Base-by-base conservation (phyloP, 2,888 invertebrate species). In the Hypercompe scribonia region DNA sequence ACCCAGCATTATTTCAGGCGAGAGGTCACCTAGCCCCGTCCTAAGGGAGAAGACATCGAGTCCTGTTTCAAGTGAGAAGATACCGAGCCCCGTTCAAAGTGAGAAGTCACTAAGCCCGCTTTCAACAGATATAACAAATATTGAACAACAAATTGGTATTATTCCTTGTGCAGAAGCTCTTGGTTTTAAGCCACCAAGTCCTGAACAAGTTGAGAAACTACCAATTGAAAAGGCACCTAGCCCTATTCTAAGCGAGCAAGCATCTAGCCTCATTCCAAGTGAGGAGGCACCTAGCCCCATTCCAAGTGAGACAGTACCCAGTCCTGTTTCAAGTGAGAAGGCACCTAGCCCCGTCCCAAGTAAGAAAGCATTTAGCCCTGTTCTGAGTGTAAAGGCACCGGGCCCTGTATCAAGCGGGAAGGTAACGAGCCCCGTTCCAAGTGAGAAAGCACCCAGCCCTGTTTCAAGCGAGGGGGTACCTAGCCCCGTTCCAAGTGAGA, bases 211-310 rank as follows among this genome's bases (percentile, higher is more conserved):
- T 18, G 15, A 7, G 15, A 42, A 42, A 42, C 4, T 18, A 7
- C 42, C 50, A 33, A 69, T 42, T 28, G n/a, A 80, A 3, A 73
- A 74, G 33, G 34, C 39, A 39, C 39, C 10, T 4, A 71, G 72
- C 39, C 65, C 68, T 2, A 34, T 34, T 0, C 50, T 31, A 21
- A 63, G 7, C 31, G 68, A 42, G 0, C 31, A 68, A 24, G 15
- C 3, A 13, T 15, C 50, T 24, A 33, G 39, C 3, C 11, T 15
- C 39, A 46, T 24, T 13, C 0, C n/a, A 2, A 71, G 69, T 18
- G 76, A 75, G 0, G 77, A 65, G 31, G 50, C 5, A 21, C 66
- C 39, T 1, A 80, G 71, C n/a, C 68, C 75, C 1, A 63, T 69
- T 3, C 66, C 42, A 42, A 54, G 39, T 13, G 54, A 65, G 1